Conservation (phyloP, 2,888 invertebrate genomes). For the Candidula unifasciata region DNA sequence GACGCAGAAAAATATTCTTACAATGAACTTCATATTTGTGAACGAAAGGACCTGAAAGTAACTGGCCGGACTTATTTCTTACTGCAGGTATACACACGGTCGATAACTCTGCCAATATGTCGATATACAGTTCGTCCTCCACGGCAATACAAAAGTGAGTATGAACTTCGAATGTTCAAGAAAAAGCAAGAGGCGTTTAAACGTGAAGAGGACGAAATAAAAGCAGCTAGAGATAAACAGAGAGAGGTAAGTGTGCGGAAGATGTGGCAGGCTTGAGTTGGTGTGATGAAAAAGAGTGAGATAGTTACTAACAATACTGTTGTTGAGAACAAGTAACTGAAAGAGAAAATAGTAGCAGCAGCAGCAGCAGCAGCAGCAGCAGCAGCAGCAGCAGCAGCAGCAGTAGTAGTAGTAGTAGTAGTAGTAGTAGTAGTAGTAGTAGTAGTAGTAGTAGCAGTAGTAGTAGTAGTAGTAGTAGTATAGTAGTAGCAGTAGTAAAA, state of each 20-base stretch:
- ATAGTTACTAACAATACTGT: not conserved
- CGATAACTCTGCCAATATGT: slow-evolving; percentile 4
- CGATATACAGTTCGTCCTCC: slow-evolving; percentile 39
- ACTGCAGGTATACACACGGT: slow-evolving; percentile 22
- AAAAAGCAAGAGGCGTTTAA: slow-evolving; percentile 17
- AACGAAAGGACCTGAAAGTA: not conserved
- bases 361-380: not conserved
- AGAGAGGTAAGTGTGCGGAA: slow-evolving; percentile 9
- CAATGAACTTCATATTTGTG: no score
- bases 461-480: slow-evolving; percentile 32
- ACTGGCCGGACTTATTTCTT: not conserved
- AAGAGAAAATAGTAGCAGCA: not conserved
- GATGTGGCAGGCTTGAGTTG: not conserved
- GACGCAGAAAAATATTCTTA: no score
- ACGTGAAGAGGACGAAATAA: slow-evolving; percentile 14
- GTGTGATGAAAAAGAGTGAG: not conserved
- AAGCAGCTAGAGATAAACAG: not conserved
- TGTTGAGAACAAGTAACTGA: not conserved
- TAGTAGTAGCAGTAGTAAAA: not conserved
- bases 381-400: slow-evolving; percentile 36
- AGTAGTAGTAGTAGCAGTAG: slow-evolving; percentile 50
- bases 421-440: slow-evolving; percentile 50
- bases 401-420: slow-evolving; percentile 49
- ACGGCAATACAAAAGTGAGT: slow-evolving; percentile 36
- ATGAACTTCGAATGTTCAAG: slow-evolving; percentile 35